Percentiles rank a stretch among this genome's conserved stretches.
Conservation (phyloP, 1,140 invertebrate genomes). For the Drosophila seguyi region DNA sequence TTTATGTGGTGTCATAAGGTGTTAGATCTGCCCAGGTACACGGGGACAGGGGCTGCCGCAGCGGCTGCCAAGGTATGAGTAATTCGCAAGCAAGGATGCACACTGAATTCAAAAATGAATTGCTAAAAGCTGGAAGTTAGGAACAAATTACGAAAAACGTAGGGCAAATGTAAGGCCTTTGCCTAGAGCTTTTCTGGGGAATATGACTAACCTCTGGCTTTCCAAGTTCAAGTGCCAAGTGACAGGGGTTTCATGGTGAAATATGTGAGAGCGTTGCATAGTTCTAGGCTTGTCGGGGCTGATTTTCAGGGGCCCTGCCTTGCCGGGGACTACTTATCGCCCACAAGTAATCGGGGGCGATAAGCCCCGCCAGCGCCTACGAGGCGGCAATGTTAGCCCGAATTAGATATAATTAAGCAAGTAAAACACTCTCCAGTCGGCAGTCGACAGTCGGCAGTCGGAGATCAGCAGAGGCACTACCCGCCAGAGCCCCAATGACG, state of each 20-base stretch:
- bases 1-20: conserved; percentile 54
- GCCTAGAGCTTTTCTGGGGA: not conserved
- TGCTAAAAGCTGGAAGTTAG: not conserved
- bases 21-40: conserved; percentile 35
- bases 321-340: conserved; percentile 29
- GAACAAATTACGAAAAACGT: not conserved
- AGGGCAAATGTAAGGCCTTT: not conserved
- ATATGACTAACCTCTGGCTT: not conserved
- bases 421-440: not conserved
- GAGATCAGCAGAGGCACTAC: conserved; percentile 19
- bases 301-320: not conserved
- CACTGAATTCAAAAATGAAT: not conserved
- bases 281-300: conserved; percentile 47
- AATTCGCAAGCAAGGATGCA: not conserved
- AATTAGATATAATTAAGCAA: conserved; percentile 43
- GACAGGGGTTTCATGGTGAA: conserved; percentile 17
- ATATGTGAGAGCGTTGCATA: conserved; percentile 32
- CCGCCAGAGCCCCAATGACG: conserved; percentile 7
- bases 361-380: conserved; percentile 55
- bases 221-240: not conserved
- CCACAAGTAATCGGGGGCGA: conserved; percentile 21
- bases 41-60: not conserved
- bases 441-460: conserved; percentile 1
- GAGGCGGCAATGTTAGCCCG: conserved; percentile 43
- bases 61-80: not conserved